Base-by-base conservation (phyloP, 2,797 vertebrate genomes). In the Hypotaenidia okinawae region DNA sequence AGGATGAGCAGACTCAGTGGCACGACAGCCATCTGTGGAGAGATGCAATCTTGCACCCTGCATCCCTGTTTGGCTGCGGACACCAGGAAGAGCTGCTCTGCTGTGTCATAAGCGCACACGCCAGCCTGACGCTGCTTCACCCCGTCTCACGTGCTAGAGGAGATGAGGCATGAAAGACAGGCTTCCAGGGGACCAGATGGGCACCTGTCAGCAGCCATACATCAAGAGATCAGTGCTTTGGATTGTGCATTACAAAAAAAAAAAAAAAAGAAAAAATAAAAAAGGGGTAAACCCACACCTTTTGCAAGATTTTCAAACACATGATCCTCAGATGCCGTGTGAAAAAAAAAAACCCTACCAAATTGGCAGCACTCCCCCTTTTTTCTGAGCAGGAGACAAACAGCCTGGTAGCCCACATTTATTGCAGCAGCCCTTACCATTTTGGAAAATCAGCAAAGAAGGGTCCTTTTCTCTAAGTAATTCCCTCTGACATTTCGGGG, bases 141-240 rank as follows among this genome's bases (percentile, higher is more conserved):
- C 89, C 90, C 67, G 76, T 93, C 85, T 73, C 83, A 7, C 62
- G 32, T 0, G 0, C 75, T 33, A 25, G 45, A 55, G 69, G 16
- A 69, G 68, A 59, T 47, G 69, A 84, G 28, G 52, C 68, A 84
- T 10, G 67, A 57, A 92, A 35, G 70, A 84, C 8, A 27, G 86
- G 92, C 80, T 58, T 63, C 32, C 63, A 28, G 18, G 92, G 57
- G 55, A 94, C 83, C 93, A 85, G 88, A 93, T 79, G 74, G 83
- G 62, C 83, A 94, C 93, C 97, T 94, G 95, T 96, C 94, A 96
- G 89, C 95, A 94, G 93, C 94, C 92, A 93, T 91, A 93, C 80
- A 64, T 92, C 92, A 96, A 92, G 84, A 66, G 76, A 91, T 95
- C 61, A 30, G 28, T 47, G 57, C 52, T 89, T 95, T 85, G 91